Evolutionary conservation across 2,797 vertebrate genomes (phyloP).

Genomic region (Microctenopoma stevenorrisi): DNA sequence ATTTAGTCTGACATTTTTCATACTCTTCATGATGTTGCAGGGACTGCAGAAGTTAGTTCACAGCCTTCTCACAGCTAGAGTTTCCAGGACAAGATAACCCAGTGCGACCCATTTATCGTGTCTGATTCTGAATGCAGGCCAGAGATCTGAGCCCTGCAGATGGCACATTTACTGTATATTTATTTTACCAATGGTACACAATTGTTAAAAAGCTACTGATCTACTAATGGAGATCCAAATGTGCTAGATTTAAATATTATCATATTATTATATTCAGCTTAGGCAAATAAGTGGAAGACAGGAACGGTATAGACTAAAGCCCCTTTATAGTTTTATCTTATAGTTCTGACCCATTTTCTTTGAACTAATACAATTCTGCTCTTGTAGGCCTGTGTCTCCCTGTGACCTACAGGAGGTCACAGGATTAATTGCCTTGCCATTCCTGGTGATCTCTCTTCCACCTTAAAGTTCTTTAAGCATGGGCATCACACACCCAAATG

Average conservation of each 20-base stretch:
- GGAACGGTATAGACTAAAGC: conserved; percentile 1
- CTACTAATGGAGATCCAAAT: conserved; percentile 20
- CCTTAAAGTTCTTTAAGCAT: conserved; percentile 59
- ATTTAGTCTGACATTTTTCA: conserved; percentile 45
- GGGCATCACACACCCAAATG: conserved; percentile 59
- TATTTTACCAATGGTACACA: conserved; percentile 45
- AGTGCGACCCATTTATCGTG: conserved; percentile 38
- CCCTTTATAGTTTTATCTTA: conserved; percentile 3
- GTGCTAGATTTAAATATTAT: background rate
- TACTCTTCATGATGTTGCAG: conserved; percentile 11
- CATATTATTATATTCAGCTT: background rate
- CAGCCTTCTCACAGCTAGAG: conserved; percentile 21
- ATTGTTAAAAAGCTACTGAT: conserved; percentile 21
- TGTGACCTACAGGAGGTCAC: conserved; percentile 53
- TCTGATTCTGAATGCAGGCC: conserved; percentile 38
- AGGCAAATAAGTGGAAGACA: background rate
- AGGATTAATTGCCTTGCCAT: conserved; percentile 72
- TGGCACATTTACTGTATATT: conserved; percentile 50
- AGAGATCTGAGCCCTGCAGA: conserved; percentile 49
- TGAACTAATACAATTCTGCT: conserved; percentile 57
- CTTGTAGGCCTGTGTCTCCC: conserved; percentile 31
- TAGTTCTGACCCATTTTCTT: conserved; percentile 25
- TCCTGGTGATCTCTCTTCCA: conserved; percentile 56
- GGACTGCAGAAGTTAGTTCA: conserved; percentile 25
- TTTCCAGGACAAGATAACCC: conserved; percentile 42